Conservation (phyloP, 2,888 invertebrate genomes). For the Amphipoea lucens region DNA sequence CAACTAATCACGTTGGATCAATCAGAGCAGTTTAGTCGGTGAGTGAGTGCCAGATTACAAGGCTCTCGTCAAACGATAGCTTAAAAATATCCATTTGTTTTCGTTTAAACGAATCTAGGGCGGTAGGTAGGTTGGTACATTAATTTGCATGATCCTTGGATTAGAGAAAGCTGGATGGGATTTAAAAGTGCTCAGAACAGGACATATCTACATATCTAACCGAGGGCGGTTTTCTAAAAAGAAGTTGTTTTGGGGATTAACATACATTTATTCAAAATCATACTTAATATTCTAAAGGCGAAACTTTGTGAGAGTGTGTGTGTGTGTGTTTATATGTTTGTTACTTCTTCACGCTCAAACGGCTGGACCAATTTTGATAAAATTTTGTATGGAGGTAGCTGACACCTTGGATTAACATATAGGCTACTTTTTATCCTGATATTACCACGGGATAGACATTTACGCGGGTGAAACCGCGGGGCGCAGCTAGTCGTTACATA, state of each 20-base stretch:
- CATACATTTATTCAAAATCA: background rate
- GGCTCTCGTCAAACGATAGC: constrained; percentile 36
- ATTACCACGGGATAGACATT: too few species aligned
- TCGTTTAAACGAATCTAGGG: constrained; percentile 39
- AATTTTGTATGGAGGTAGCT: too few species aligned
- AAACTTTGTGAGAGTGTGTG: too few species aligned
- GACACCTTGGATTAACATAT: too few species aligned
- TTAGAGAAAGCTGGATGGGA: constrained; percentile 8
- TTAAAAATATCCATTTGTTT: constrained; percentile 55
- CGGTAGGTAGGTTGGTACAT: constrained; percentile 17
- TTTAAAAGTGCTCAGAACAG: constrained; percentile 24
- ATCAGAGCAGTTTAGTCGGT: constrained; percentile 41
- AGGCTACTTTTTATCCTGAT: too few species aligned
- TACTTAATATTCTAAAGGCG: too few species aligned
- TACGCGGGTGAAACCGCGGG: too few species aligned
- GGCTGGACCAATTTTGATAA: too few species aligned
- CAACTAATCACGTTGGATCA: constrained; percentile 49
- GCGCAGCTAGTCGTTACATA: background rate
- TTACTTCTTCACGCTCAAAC: too few species aligned
- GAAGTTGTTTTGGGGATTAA: background rate
- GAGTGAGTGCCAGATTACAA: constrained; percentile 57
- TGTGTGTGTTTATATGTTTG: too few species aligned
- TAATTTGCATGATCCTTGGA: constrained; percentile 39
- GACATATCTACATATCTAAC: background rate
- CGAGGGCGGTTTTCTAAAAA: background rate